A percentile compares a stretch with the other conserved stretches of the same genome.
Evolutionary conservation across 2,888 invertebrate genomes (phyloP).

Genomic region (Tholera decimalis): DNA sequence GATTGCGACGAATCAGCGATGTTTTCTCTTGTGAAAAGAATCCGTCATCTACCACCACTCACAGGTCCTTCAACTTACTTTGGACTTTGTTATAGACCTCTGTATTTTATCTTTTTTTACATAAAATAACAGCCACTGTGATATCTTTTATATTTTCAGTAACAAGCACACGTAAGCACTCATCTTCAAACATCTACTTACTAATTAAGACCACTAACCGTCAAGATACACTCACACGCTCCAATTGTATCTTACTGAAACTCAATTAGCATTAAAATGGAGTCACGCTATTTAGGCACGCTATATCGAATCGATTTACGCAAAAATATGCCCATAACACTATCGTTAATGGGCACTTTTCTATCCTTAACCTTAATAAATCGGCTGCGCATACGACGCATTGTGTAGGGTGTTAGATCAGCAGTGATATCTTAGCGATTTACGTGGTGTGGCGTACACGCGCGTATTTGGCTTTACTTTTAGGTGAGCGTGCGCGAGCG

Average conservation of each 20-base stretch:
- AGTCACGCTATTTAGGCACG: conserved; percentile 69
- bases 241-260: conserved; percentile 72
- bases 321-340: conserved; percentile 71
- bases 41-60: neutral
- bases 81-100: neutral
- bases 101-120: conserved; percentile 6
- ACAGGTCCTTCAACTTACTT: conserved; percentile 15
- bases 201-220: conserved; percentile 67
- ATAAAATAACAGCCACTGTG: neutral
- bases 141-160: conserved; percentile 10
- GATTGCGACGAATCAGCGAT: conserved; percentile 16
- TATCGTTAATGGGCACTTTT: conserved; percentile 74
- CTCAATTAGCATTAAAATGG: conserved; percentile 74
- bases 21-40: conserved; percentile 20
- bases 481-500: conserved; percentile 87
- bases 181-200: conserved; percentile 49
- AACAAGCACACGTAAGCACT: conserved; percentile 44
- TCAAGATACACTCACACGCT: conserved; percentile 77
- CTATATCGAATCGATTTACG: conserved; percentile 78
- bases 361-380: conserved; percentile 89
- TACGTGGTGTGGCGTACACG: conserved; percentile 75
- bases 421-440: conserved; percentile 78
- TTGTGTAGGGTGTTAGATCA: conserved; percentile 82
- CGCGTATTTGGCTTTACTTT: conserved; percentile 83
- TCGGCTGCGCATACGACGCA: conserved; percentile 62